Evolutionary conservation across 30 jellyfish, hydroid and myxozoan species (phyloP).

Genomic region (Calvadosia cruxmelitensis): DNA sequence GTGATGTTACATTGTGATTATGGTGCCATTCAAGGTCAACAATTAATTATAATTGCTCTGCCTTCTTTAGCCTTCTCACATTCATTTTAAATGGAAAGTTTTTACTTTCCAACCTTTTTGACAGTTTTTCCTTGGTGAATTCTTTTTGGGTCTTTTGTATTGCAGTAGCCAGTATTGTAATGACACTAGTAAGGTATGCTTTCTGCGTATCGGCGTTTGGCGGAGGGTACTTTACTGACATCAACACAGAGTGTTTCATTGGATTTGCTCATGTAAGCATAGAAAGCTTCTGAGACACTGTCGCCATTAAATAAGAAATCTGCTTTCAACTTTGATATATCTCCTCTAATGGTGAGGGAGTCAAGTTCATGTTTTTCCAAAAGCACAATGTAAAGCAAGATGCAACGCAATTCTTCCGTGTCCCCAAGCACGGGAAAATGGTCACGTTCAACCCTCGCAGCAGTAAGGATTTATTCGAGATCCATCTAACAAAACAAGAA

Average conservation of each 20-base stretch:
- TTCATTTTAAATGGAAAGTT: neutral
- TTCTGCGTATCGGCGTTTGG: neutral
- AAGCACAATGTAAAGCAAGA: neutral
- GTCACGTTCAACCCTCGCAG: neutral
- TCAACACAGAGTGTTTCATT: slow-evolving; percentile 6
- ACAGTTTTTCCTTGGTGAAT: neutral
- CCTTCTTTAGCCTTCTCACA: neutral
- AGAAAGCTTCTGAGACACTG: neutral
- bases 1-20: neutral
- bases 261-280: slow-evolving; percentile 3
- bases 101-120: slow-evolving; percentile 2
- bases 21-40: neutral
- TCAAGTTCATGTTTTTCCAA: neutral
- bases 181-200: slow-evolving; percentile 3
- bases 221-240: neutral
- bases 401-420: neutral
- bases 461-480: neutral
- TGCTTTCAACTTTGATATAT: slow-evolving; percentile 5
- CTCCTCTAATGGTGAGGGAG: neutral
- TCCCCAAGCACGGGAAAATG: neutral
- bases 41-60: neutral
- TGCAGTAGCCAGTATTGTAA: slow-evolving; percentile 8
- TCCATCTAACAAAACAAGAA: neutral
- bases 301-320: neutral
- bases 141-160: slow-evolving; percentile 3